Percentiles rank a stretch among this genome's conserved stretches.
Conservation (phyloP, 2,113 vertebrate species). For the Pitta sordida region DNA sequence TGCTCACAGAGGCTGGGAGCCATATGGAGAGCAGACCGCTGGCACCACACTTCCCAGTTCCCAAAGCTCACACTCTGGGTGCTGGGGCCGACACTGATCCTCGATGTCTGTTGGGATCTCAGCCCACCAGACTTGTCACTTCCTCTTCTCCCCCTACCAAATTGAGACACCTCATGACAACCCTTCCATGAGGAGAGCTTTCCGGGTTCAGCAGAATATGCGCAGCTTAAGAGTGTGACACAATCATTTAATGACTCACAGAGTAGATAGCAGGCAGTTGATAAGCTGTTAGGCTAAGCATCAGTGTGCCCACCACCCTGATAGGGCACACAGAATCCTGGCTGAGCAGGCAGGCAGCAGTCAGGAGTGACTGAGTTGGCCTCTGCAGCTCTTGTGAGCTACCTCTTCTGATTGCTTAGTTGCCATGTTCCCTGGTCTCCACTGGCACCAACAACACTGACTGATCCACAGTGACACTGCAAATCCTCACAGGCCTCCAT, state of each 20-base stretch:
- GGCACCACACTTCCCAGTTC: neutral
- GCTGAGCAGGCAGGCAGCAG: neutral
- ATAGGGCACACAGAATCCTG: neutral
- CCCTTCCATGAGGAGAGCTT: neutral
- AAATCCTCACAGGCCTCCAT: neutral
- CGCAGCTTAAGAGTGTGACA: neutral
- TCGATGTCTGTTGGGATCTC: neutral
- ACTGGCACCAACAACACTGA: rapidly evolving
- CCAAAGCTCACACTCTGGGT: neutral
- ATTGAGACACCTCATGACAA: neutral
- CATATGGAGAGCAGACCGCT: neutral
- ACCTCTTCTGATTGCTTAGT: neutral
- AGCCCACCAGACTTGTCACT: neutral
- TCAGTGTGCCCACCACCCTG: neutral
- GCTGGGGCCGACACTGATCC: neutral
- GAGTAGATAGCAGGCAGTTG: neutral
- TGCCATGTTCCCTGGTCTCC: neutral
- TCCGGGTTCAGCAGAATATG: neutral
- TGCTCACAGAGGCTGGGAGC: neutral
- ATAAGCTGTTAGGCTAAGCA: neutral
- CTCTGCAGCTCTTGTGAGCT: neutral
- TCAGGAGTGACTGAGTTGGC: neutral
- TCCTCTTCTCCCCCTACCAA: neutral
- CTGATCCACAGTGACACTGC: neutral
- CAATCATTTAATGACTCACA: neutral